Conservation (phyloP, 1,140 invertebrate genomes). For the Hydropsyche tenuis region DNA sequence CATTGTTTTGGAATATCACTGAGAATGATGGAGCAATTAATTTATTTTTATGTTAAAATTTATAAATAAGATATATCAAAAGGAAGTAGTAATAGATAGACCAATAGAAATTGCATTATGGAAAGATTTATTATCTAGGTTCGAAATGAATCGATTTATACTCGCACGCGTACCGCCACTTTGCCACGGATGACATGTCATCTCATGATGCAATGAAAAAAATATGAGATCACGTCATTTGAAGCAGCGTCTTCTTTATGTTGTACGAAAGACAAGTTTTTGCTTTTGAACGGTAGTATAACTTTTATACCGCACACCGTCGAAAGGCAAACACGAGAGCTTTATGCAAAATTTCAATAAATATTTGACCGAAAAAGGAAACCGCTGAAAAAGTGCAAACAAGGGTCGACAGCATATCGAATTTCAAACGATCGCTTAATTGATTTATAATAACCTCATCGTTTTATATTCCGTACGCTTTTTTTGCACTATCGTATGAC, state of each 20-base stretch:
- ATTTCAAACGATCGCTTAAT: constrained; percentile 21
- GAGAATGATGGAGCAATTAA: no score
- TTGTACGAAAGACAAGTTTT: background rate
- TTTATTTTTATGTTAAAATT: no score
- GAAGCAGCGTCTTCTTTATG: background rate
- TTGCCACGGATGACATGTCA: background rate
- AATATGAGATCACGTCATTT: background rate
- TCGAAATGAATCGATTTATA: no score
- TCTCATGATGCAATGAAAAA: background rate
- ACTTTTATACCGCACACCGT: no score
- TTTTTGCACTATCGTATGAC: constrained; percentile 3
- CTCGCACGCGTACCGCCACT: background rate
- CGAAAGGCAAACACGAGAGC: no score
- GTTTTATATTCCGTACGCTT: no score
- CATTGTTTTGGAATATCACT: no score
- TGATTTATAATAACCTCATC: constrained; percentile 21
- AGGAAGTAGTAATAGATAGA: no score
- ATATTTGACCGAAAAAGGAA: background rate
- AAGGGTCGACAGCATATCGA: constrained; percentile 22
- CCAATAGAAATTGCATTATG: no score
- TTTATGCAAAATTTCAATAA: background rate
- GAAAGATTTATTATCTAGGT: no score
- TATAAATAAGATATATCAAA: no score
- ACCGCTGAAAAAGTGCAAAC: background rate
- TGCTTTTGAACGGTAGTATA: no score